These are phyloP conservation scores for Indicator indicator DNA, from an alignment of 2,113 vertebrate genomes.

Conservation along the genomic window DNA sequence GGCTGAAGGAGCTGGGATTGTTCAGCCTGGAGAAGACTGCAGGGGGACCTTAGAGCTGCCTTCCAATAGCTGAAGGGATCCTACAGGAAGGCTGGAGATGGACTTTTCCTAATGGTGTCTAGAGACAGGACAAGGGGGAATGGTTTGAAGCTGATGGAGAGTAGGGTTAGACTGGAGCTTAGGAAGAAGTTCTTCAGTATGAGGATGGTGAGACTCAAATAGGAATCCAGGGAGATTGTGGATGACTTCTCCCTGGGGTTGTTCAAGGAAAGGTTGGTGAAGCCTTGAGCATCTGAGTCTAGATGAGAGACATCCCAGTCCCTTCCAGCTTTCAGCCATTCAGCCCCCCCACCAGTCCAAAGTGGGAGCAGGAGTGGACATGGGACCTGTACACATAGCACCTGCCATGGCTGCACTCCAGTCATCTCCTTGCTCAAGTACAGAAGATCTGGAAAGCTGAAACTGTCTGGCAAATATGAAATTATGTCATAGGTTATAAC, in stretches of 20 bases:
- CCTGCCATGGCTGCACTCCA: accelerated
- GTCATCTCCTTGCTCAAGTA: not conserved
- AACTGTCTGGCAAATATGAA: not conserved
- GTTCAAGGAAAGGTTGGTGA: not conserved
- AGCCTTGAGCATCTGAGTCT: not conserved
- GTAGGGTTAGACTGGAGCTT: not conserved
- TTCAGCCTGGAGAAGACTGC: not conserved
- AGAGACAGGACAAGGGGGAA: not conserved
- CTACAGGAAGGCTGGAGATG: too few relatives aligned
- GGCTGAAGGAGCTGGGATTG: not conserved
- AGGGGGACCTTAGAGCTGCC: accelerated
- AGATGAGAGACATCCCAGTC: too few relatives aligned
- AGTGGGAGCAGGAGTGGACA: not conserved
- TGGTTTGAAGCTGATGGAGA: not conserved
- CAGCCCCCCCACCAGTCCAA: not conserved
- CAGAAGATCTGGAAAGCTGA: not conserved
- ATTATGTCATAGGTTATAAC: not conserved
- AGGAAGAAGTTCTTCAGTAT: not conserved
- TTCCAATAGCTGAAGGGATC: not conserved
- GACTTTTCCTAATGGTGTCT: not conserved
- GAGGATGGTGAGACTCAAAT: not conserved
- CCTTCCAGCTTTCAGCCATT: not conserved
- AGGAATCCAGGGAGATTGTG: not conserved
- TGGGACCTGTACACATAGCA: not conserved
- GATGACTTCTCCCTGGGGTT: not conserved